Evolutionary conservation across 2,888 invertebrate species (phyloP).

Genomic region (Aleiodes leptofemur): DNA sequence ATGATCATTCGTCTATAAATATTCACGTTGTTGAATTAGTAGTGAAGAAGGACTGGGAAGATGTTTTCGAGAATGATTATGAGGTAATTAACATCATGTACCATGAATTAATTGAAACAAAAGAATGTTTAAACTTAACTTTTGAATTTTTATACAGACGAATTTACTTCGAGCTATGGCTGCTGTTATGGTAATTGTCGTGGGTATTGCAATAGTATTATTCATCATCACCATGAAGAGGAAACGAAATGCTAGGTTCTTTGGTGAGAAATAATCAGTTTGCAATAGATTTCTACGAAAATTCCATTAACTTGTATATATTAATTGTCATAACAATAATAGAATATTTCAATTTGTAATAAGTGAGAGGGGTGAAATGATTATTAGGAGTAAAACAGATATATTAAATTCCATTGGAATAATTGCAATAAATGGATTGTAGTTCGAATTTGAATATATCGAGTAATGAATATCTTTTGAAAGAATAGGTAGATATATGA

Average conservation of each 20-base stretch:
- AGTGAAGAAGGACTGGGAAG: slow-evolving; percentile 77
- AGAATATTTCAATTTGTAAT: not conserved
- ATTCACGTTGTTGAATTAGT: slow-evolving; percentile 80
- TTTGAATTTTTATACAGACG: slow-evolving; percentile 59
- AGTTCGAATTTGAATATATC: no score
- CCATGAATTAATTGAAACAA: slow-evolving; percentile 8
- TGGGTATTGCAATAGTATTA: slow-evolving; percentile 65
- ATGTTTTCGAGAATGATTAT: slow-evolving; percentile 70
- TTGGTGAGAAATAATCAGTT: slow-evolving; percentile 61
- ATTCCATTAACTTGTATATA: no score
- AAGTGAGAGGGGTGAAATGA: no score
- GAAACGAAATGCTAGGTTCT: slow-evolving; percentile 64
- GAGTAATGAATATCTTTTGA: no score
- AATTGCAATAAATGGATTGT: no score
- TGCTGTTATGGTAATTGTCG: slow-evolving; percentile 67
- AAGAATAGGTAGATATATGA: no score
- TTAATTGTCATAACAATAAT: no score
- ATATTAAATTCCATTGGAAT: no score
- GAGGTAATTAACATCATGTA: slow-evolving; percentile 64
- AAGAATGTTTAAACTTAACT: not conserved
- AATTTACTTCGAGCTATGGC: slow-evolving; percentile 69
- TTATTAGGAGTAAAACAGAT: no score
- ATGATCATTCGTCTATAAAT: slow-evolving; percentile 76
- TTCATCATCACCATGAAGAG: slow-evolving; percentile 63
- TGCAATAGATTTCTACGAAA: not conserved